Evolutionary conservation across 2,888 invertebrate species (phyloP).

Genomic region (Dolichopus griseipennis): DNA sequence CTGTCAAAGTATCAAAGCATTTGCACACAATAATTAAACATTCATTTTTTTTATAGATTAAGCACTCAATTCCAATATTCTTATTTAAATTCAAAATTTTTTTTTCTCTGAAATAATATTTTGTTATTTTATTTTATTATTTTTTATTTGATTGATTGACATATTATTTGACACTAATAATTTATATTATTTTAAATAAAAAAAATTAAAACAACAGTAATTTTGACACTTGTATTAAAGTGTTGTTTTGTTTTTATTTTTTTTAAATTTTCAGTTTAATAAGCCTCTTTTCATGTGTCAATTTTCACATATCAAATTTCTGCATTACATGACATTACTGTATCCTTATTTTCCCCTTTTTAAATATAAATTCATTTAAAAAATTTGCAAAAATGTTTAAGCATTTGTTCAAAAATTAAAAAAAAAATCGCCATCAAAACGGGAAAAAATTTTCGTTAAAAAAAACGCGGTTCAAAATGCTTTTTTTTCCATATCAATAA

Average conservation of each 20-base stretch:
- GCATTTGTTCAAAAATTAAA: not conserved
- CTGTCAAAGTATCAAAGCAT: no score
- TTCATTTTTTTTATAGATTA: no score
- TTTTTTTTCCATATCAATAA: constrained; percentile 1
- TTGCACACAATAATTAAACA: no score
- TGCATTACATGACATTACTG: not conserved
- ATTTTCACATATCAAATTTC: not conserved
- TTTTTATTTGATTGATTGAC: not conserved
- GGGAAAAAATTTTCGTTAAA: not conserved
- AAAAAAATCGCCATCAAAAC: not conserved
- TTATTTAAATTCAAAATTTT: no score
- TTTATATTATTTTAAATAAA: not conserved
- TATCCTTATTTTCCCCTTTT: not conserved
- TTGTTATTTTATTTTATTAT: not conserved
- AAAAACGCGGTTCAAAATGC: not conserved
- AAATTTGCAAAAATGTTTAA: not conserved
- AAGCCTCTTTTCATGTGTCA: constrained; percentile 1
- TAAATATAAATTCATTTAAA: not conserved
- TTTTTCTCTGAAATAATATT: no score
- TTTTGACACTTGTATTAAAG: not conserved
- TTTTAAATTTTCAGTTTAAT: no score
- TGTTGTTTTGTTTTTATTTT: not conserved
- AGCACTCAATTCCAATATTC: no score
- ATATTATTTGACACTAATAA: not conserved
- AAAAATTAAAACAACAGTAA: not conserved